Base-by-base conservation (phyloP, 2,888 invertebrate genomes). In the Lithosia quadra region DNA sequence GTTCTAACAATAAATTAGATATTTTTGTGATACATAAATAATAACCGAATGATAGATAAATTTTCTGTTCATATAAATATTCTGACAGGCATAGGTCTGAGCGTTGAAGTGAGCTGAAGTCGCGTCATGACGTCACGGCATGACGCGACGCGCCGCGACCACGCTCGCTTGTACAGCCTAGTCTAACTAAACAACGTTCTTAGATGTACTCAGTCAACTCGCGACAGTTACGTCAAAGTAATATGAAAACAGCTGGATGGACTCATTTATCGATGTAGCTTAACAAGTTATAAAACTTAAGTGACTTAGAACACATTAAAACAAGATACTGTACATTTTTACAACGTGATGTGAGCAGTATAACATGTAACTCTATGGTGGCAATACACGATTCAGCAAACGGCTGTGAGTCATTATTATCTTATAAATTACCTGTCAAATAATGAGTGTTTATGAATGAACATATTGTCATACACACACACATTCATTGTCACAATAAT, bases 11-110 rank as follows among this genome's bases (percentile, higher is more conserved):
- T 88, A 88, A 86, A 86, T 86, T 82, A 84, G 83, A 80, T 82
- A 80, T 67, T 73, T 91, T 90, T 86, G 87, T 88, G 87, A 90
- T 90, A 90, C 80, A 90, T 89, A 92, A 86, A 90, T 88, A 86
- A 88, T 87, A 86, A 88, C 84, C 86, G 79, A 89, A 90, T 86
- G 84, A 89, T 89, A 88, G 84, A 85, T 83, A 82, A 83, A 83
- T 83, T n/a, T 84, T 82, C 85, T 88, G 83, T 87, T 86, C 88
- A 87, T 85, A 85, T 85, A 78, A 72, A 74, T 71, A 72, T 76
- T 76, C 63, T 77, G 81, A 81, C 81, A 81, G 88, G 84, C 84
- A 84, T 75, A 81, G 79, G 85, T 84, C 78, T 80, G 80, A 84
- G 86, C 82, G 84, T 82, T 81, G 77, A 76, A 72, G 82, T 77